Conservation (phyloP, 2,888 invertebrate genomes). For the Rhingia campestris region DNA sequence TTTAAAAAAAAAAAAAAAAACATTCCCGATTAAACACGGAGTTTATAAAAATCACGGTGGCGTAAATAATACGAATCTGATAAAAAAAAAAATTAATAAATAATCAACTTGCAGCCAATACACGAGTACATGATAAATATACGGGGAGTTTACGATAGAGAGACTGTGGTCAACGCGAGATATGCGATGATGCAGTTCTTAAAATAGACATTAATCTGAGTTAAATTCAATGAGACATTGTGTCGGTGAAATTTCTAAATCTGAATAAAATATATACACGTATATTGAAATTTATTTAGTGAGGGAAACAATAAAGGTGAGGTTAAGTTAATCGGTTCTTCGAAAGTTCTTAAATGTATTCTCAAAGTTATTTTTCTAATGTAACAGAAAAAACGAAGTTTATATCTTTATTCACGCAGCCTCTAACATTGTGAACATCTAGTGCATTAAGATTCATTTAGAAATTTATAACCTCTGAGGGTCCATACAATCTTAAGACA, state of each 20-base stretch:
- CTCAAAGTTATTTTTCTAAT: too few relatives aligned
- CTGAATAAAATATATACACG: neutral
- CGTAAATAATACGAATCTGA: neutral
- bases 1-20: neutral
- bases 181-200: slow-evolving; percentile 46
- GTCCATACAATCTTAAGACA: too few relatives aligned
- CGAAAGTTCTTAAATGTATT: too few relatives aligned
- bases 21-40: too few relatives aligned
- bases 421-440: too few relatives aligned
- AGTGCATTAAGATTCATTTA: too few relatives aligned
- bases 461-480: too few relatives aligned
- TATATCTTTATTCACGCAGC: too few relatives aligned
- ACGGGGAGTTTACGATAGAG: neutral
- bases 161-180: slow-evolving; percentile 25
- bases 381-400: too few relatives aligned
- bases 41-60: slow-evolving; percentile 2
- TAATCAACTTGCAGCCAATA: neutral
- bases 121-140: slow-evolving; percentile 3
- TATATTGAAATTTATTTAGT: too few relatives aligned
- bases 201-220: slow-evolving; percentile 61
- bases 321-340: too few relatives aligned
- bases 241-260: slow-evolving; percentile 21
- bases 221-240: slow-evolving; percentile 26
- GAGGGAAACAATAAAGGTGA: too few relatives aligned
- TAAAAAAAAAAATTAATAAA: slow-evolving; percentile 39